Percentiles rank a stretch among this genome's conserved stretches.
phyloP scores from a whole-genome alignment of 2,888 invertebrate genomes.

The Agrotis exclamationis region DNA sequence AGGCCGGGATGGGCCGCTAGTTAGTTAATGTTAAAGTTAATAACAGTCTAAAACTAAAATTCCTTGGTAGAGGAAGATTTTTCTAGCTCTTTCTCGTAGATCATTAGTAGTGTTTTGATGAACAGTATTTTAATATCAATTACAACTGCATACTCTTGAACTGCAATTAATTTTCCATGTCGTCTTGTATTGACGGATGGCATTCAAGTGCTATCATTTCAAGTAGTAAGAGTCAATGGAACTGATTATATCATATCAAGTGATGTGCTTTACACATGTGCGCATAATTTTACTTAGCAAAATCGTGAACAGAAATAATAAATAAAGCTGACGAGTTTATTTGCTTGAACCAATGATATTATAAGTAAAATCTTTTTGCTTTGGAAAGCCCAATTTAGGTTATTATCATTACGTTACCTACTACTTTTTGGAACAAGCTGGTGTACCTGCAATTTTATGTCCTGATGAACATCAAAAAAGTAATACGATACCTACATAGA shows the following conservation, averaged over 20 bases:
- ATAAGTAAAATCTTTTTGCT: no score
- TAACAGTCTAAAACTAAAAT: no score
- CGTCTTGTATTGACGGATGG: constrained; percentile 37
- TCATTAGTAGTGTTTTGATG: not conserved
- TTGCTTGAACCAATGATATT: no score
- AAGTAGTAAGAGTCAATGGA: constrained; percentile 36
- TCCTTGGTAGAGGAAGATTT: not conserved
- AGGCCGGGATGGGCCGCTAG: no score
- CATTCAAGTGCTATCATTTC: constrained; percentile 27
- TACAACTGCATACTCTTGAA: constrained; percentile 27
- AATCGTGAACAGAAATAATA: not conserved
- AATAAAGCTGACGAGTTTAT: no score
- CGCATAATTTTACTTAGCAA: constrained; percentile 2
- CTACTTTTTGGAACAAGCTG: no score
- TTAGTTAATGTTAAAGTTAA: no score
- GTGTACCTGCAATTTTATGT: no score
- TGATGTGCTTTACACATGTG: constrained; percentile 17
- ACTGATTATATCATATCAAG: constrained; percentile 33
- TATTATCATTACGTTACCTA: no score
- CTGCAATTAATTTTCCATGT: constrained; percentile 42
- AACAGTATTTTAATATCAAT: constrained; percentile 2
- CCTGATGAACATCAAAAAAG: no score
- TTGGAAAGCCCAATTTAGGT: no score
- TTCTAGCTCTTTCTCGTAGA: not conserved
- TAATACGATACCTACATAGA: no score